These are phyloP conservation scores for Sphaerodactylus townsendi DNA, from an alignment of 2,113 vertebrate genomes.

Conservation along the genomic window DNA sequence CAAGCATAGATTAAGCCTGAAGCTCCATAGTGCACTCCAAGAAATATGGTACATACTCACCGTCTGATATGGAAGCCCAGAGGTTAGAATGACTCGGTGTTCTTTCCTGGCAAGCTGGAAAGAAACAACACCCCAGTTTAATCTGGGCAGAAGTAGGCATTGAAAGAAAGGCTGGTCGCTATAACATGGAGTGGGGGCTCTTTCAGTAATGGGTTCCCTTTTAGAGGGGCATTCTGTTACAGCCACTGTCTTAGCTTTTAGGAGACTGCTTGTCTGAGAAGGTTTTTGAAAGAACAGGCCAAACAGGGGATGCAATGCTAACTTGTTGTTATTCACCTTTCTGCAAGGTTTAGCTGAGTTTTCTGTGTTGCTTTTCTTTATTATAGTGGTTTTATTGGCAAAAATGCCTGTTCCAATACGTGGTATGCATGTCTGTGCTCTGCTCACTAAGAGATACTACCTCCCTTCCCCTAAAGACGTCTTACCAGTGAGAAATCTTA, in stretches of 20 bases:
- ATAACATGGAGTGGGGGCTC: not conserved
- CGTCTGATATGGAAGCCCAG: constrained; percentile 82
- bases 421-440: no score
- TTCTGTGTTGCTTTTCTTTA: no score
- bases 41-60: constrained; percentile 65
- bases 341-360: no score
- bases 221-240: not conserved
- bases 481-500: no score
- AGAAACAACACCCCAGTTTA: constrained; percentile 33
- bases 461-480: no score
- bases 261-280: not conserved
- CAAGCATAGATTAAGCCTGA: not conserved
- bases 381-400: no score
- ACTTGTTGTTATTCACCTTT: no score
- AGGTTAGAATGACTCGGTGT: constrained; percentile 85
- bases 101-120: constrained; percentile 83
- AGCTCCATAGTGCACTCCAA: not conserved
- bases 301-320: no score
- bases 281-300: not conserved
- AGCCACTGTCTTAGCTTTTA: not conserved
- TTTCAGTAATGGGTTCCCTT: not conserved
- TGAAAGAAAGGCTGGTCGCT: not conserved
- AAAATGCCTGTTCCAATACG: no score
- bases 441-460: no score
- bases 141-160: not conserved